Base-by-base conservation (phyloP, 2,113 vertebrate species). In the Sminthopsis crassicaudata region DNA sequence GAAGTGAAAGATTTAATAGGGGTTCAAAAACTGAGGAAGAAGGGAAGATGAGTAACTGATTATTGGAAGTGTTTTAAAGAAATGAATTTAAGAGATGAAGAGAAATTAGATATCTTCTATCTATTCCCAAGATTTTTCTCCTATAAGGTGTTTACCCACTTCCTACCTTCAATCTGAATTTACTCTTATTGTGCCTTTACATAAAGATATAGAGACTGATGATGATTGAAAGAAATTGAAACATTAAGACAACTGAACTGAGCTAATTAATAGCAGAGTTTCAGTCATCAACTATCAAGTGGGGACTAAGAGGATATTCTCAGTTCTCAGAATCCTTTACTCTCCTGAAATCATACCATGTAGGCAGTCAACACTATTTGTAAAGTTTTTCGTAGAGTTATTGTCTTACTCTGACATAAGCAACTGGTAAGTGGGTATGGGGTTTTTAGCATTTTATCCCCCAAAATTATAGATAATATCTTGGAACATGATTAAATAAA, bases 401-500 rank as follows among this genome's bases (percentile, higher is more conserved):
- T 67, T 67, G 36, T 30, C 67, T 67, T 67, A 67, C 11, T 67
- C 30, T 84, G n/a, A 84, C 16, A 84, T 42, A 84, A 84, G 36
- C 67, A 84, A 84, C 36, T 84, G 16, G n/a, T n/a, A 76, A 76
- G 16, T 84, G n/a, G 36, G n/a, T 84, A n/a, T n/a, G 19, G n/a
- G n/a, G n/a, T n/a, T n/a, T n/a, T n/a, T 42, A n/a, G n/a, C 36
- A 84, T 42, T 84, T 84, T 19, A 84, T 36, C n/a, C 67, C n/a
- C 22, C n/a, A 16, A 42, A 36, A 88, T 26, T 0, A 25, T 55
- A 53, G 0, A 2, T 67, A 67, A 93, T 8, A 90, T 19, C 10
- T 6, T 84, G 24, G 0, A 36, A 24, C 1, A 53, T 19, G 2
- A 52, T 48, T 0, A 50, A 1, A 50, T 3, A 0, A 42, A 8